Evolutionary conservation across 2,888 invertebrate genomes (phyloP).

Genomic region (Netelia fuscicornis): DNA sequence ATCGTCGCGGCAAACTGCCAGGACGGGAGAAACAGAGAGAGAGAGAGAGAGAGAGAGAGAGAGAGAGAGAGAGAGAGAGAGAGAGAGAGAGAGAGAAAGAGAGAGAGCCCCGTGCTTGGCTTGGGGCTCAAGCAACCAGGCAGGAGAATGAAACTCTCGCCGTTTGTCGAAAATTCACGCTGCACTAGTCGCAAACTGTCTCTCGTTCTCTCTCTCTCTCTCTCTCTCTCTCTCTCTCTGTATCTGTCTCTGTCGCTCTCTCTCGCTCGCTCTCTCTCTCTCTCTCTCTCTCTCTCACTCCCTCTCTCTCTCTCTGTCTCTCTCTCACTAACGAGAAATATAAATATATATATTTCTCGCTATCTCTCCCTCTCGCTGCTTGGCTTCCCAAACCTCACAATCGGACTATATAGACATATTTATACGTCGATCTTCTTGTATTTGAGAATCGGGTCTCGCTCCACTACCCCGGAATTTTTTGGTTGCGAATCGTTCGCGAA

Average conservation of each 20-base stretch:
- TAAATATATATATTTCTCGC: neutral
- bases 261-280: slow-evolving; percentile 28
- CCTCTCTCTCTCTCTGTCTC: slow-evolving; percentile 14
- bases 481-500: slow-evolving; percentile 31
- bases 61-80: neutral
- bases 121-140: slow-evolving; percentile 31
- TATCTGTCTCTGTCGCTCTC: slow-evolving; percentile 33
- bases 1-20: slow-evolving; percentile 65
- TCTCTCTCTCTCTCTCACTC: slow-evolving; percentile 34
- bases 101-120: slow-evolving; percentile 41
- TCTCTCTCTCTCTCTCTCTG: slow-evolving; percentile 35
- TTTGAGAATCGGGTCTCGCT: slow-evolving; percentile 52
- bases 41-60: slow-evolving; percentile 21
- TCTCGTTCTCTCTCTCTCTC: slow-evolving; percentile 36
- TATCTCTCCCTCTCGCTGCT: slow-evolving; percentile 27
- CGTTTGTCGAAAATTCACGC: slow-evolving; percentile 72
- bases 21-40: slow-evolving; percentile 26
- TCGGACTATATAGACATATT: slow-evolving; percentile 19
- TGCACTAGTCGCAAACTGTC: slow-evolving; percentile 54
- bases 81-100: neutral
- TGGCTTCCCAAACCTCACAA: slow-evolving; percentile 57
- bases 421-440: slow-evolving; percentile 11
- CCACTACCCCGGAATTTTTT: slow-evolving; percentile 61
- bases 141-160: slow-evolving; percentile 53
- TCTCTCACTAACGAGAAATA: neutral